phyloP scores from a whole-genome alignment of 1,140 invertebrate genomes.

The Habropoda laboriosa region DNA sequence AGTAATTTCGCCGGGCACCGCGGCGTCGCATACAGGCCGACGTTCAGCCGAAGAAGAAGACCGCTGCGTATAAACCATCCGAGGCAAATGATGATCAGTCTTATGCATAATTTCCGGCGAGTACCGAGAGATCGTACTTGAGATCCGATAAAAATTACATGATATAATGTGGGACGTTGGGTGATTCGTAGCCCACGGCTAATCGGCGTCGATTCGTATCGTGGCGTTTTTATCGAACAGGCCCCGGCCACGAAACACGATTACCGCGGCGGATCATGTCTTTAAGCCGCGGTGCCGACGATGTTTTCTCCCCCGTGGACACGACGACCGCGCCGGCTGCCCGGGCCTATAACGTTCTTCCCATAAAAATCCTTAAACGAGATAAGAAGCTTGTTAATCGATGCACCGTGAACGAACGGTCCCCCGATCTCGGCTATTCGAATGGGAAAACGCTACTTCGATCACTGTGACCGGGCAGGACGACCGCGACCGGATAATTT shows the following conservation, averaged over 20 bases:
- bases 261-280: constrained; percentile 65
- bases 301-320: constrained; percentile 54
- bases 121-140: constrained; percentile 72
- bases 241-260: constrained; percentile 57
- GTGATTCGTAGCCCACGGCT: constrained; percentile 71
- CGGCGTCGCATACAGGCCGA: too few species aligned
- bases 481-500: constrained; percentile 38
- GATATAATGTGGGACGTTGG: constrained; percentile 64
- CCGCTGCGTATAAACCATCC: constrained; percentile 45
- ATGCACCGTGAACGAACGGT: constrained; percentile 57
- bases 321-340: constrained; percentile 24
- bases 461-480: constrained; percentile 26
- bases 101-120: constrained; percentile 69
- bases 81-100: constrained; percentile 62
- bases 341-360: constrained; percentile 60
- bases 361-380: constrained; percentile 70
- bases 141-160: constrained; percentile 74
- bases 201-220: constrained; percentile 77
- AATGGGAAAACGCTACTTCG: constrained; percentile 50
- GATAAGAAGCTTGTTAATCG: constrained; percentile 72
- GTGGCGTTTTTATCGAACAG: constrained; percentile 69
- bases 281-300: constrained; percentile 66
- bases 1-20: constrained; percentile 18
- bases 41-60: too few species aligned
- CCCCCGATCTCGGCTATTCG: background rate